These are phyloP conservation scores for Lepidochitona cinerea DNA, from an alignment of 2,888 invertebrate species.

Conservation along the genomic window DNA sequence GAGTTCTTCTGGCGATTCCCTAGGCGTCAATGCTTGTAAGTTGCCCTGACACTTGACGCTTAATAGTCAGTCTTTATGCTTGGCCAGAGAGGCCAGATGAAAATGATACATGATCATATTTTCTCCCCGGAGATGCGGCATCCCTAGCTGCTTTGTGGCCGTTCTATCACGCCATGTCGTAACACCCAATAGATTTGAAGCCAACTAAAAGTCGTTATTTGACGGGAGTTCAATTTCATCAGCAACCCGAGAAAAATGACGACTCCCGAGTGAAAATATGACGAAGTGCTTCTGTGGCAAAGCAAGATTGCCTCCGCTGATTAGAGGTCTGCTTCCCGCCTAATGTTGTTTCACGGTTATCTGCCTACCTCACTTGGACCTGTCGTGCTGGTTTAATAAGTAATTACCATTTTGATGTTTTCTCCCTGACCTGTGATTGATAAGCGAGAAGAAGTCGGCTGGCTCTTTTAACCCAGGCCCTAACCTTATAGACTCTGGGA, in stretches of 20 bases:
- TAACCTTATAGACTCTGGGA: neutral
- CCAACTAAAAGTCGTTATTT: neutral
- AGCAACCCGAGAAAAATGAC: neutral
- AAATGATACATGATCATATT: conserved; percentile 7
- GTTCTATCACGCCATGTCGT: neutral
- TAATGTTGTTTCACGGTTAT: conserved; percentile 3
- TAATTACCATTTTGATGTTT: conserved; percentile 7
- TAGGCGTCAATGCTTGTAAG: neutral
- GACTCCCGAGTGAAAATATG: neutral
- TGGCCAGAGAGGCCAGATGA: neutral
- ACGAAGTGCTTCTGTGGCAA: neutral
- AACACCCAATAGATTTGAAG: neutral
- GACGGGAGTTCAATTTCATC: neutral
- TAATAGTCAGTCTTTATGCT: neutral
- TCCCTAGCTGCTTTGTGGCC: neutral
- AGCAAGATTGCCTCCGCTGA: neutral
- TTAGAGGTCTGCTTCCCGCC: neutral
- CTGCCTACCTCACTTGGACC: neutral
- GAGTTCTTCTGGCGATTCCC: neutral
- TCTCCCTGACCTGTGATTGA: conserved; percentile 5
- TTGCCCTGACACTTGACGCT: neutral
- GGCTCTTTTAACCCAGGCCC: neutral
- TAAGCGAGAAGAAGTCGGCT: neutral
- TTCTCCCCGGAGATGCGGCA: neutral
- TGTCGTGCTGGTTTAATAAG: conserved; percentile 6